These are phyloP conservation scores for Agriotes lineatus DNA, from an alignment of 2,888 invertebrate species.

Conservation along the genomic window DNA sequence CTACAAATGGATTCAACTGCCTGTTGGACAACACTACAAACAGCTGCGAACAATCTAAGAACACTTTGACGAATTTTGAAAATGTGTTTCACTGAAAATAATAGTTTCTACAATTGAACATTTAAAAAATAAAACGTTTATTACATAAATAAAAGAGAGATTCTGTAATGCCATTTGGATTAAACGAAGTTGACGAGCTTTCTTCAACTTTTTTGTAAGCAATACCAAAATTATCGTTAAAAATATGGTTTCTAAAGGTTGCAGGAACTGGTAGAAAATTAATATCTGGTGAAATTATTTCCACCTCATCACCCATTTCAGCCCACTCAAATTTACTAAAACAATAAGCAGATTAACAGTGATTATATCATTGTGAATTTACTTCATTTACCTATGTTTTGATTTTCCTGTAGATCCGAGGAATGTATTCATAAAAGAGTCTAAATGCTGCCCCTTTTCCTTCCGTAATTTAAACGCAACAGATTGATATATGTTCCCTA, in stretches of 20 bases:
- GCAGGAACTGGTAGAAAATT: conserved; percentile 52
- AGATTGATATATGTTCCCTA: conserved; percentile 77
- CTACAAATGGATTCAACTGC: conserved; percentile 66
- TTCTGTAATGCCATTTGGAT: conserved; percentile 62
- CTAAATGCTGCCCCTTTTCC: conserved; percentile 91
- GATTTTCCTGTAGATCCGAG: conserved; percentile 73
- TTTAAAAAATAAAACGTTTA: conserved; percentile 44
- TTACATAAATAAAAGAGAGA: conserved; percentile 66
- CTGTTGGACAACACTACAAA: conserved; percentile 65
- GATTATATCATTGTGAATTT: conserved; percentile 5
- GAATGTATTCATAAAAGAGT: conserved; percentile 82
- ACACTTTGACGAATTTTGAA: conserved; percentile 67
- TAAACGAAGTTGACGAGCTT: conserved; percentile 55
- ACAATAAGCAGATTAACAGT: conserved; percentile 26
- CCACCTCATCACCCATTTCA: conserved; percentile 63
- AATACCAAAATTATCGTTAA: conserved; percentile 66
- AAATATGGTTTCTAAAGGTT: conserved; percentile 62
- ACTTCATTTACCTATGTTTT: conserved; percentile 55
- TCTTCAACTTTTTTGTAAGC: conserved; percentile 54
- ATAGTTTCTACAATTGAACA: conserved; percentile 17
- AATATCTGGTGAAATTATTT: conserved; percentile 38
- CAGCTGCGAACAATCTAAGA: conserved; percentile 67
- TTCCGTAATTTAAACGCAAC: conserved; percentile 83
- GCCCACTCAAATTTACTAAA: conserved; percentile 65
- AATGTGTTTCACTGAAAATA: conserved; percentile 70